phyloP scores from a whole-genome alignment of 2,113 vertebrate species.

The Bagarius yarrelli region DNA sequence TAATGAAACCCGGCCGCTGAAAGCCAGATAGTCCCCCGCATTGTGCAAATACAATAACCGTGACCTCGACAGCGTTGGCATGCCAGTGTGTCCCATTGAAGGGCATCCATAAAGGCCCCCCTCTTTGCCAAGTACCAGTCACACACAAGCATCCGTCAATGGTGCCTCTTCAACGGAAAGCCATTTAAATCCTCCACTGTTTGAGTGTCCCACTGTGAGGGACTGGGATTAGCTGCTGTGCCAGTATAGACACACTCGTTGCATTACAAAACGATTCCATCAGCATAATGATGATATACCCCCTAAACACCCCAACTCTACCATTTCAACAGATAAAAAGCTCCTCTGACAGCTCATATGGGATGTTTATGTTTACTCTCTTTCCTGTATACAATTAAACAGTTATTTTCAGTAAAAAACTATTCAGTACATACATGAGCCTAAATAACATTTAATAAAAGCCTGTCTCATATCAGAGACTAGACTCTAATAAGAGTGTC shows the following conservation, averaged over 20 bases:
- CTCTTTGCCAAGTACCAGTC: constrained; percentile 17
- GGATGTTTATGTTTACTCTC: too few relatives aligned
- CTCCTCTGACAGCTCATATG: not conserved
- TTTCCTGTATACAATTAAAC: too few relatives aligned
- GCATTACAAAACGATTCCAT: not conserved
- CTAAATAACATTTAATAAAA: not conserved
- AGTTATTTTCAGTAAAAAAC: not conserved
- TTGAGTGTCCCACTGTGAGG: constrained; percentile 13
- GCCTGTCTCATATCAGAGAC: not conserved
- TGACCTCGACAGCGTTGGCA: constrained; percentile 7
- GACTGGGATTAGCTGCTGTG: not conserved
- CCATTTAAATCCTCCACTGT: constrained; percentile 18
- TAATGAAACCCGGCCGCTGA: constrained; percentile 24
- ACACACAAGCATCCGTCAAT: constrained; percentile 14
- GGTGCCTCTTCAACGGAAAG: not conserved
- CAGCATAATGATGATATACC: constrained; percentile 11
- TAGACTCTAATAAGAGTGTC: not conserved
- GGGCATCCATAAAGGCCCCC: constrained; percentile 14
- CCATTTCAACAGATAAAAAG: not conserved
- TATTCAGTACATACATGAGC: not conserved
- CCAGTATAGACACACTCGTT: not conserved
- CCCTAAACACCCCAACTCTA: too few relatives aligned
- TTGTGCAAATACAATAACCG: constrained; percentile 32
- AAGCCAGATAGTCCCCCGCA: constrained; percentile 22
- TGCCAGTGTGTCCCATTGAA: constrained; percentile 38